These are phyloP conservation scores for Ursus arctos DNA, from an alignment of 2,113 vertebrate species.

Conservation along the genomic window DNA sequence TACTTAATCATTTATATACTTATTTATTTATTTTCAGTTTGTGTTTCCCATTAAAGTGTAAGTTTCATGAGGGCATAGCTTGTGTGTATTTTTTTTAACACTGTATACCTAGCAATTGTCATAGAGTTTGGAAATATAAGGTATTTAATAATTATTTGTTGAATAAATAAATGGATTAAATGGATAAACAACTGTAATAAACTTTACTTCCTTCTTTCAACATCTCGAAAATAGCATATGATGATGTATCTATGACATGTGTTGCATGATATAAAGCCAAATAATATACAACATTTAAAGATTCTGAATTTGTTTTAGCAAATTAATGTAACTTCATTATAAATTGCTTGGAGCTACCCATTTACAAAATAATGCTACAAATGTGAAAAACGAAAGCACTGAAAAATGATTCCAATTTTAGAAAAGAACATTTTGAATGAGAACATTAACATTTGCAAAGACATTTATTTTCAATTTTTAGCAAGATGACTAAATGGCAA, in stretches of 20 bases:
- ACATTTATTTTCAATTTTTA: slow-evolving; percentile 82
- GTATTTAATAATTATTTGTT: slow-evolving; percentile 59
- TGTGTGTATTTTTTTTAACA: background rate
- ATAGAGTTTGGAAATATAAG: slow-evolving; percentile 41
- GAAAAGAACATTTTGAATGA: slow-evolving; percentile 82
- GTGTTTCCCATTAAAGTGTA: background rate
- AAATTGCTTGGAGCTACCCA: slow-evolving; percentile 79
- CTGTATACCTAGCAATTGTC: background rate
- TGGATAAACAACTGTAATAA: slow-evolving; percentile 49
- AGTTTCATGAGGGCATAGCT: background rate
- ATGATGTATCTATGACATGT: slow-evolving; percentile 65
- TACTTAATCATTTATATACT: background rate
- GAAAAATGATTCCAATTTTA: slow-evolving; percentile 81
- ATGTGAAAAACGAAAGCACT: slow-evolving; percentile 69
- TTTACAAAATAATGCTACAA: slow-evolving; percentile 81
- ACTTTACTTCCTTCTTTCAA: slow-evolving; percentile 19
- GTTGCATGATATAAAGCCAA: slow-evolving; percentile 68
- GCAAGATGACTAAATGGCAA: slow-evolving; percentile 75
- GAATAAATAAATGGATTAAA: slow-evolving; percentile 39
- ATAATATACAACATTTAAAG: slow-evolving; percentile 72
- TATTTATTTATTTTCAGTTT: background rate
- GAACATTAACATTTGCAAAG: slow-evolving; percentile 83
- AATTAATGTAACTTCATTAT: slow-evolving; percentile 82
- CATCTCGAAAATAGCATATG: slow-evolving; percentile 49
- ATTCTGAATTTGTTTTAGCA: slow-evolving; percentile 69